Percentiles rank a stretch among this genome's conserved stretches.
These are phyloP conservation scores for Zophobas morio DNA, from an alignment of 1,140 invertebrate species.

Conservation along the genomic window DNA sequence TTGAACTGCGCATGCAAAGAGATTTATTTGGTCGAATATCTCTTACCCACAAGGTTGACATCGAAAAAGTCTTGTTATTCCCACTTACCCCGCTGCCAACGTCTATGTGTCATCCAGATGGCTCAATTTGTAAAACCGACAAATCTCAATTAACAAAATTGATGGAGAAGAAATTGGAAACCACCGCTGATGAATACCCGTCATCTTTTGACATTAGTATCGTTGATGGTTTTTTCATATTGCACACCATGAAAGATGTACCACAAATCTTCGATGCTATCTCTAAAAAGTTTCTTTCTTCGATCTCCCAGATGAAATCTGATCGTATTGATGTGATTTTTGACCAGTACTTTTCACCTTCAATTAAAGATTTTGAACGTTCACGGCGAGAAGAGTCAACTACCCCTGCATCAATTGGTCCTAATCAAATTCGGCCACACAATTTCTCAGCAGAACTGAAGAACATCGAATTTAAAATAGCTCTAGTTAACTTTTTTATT, in stretches of 20 bases:
- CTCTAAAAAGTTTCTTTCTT: conserved; percentile 61
- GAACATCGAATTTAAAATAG: background rate
- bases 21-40: conserved; percentile 56
- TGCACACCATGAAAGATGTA: conserved; percentile 62
- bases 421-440: background rate
- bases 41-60: conserved; percentile 44
- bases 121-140: conserved; percentile 62
- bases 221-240: conserved; percentile 63
- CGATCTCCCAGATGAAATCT: conserved; percentile 53
- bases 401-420: background rate
- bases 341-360: conserved; percentile 55
- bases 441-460: background rate
- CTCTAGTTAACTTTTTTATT: background rate
- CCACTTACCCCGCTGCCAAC: conserved; percentile 56
- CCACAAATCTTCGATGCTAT: conserved; percentile 61
- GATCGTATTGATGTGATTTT: conserved; percentile 55
- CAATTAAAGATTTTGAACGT: conserved; percentile 57
- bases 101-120: conserved; percentile 64
- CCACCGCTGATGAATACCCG: conserved; percentile 46
- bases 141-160: conserved; percentile 60
- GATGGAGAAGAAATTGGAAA: conserved; percentile 55
- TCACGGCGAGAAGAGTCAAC: conserved; percentile 25
- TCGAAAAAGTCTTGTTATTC: conserved; percentile 49
- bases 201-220: conserved; percentile 53
- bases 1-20: conserved; percentile 56